Evolutionary conservation across 2,797 vertebrate genomes (phyloP).

Genomic region (Dendrocincla tyrannina): DNA sequence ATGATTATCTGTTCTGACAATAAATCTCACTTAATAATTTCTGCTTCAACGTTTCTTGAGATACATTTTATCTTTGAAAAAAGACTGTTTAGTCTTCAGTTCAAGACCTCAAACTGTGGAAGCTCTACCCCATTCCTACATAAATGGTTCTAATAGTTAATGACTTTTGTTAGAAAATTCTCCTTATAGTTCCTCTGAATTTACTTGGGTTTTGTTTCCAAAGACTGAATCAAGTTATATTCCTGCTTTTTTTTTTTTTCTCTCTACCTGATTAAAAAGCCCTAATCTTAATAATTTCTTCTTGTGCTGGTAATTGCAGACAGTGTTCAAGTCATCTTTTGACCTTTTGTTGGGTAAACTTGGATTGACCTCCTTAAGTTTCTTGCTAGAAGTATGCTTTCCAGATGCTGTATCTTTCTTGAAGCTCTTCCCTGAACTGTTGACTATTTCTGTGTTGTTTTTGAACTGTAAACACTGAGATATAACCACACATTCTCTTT

Average conservation of each 20-base stretch:
- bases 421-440: not conserved
- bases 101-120: not conserved
- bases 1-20: constrained; percentile 31
- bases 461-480: not conserved
- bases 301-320: not conserved
- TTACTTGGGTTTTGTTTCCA: not conserved
- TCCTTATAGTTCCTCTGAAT: not conserved
- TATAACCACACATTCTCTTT: not conserved
- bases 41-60: constrained; percentile 4
- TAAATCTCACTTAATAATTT: constrained; percentile 16
- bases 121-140: not conserved
- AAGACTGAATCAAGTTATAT: not conserved
- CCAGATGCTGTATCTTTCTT: not conserved
- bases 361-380: not conserved
- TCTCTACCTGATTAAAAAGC: not conserved
- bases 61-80: not conserved
- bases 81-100: not conserved
- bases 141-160: not conserved
- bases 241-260: not conserved
- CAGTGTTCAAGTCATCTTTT: not conserved
- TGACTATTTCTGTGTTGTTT: not conserved
- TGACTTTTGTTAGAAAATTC: not conserved
- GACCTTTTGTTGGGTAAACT: constrained; percentile 28
- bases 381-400: not conserved
- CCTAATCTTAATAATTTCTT: not conserved